These are phyloP conservation scores for Drosophila auraria DNA, from an alignment of 1,140 invertebrate species.

Conservation along the genomic window DNA sequence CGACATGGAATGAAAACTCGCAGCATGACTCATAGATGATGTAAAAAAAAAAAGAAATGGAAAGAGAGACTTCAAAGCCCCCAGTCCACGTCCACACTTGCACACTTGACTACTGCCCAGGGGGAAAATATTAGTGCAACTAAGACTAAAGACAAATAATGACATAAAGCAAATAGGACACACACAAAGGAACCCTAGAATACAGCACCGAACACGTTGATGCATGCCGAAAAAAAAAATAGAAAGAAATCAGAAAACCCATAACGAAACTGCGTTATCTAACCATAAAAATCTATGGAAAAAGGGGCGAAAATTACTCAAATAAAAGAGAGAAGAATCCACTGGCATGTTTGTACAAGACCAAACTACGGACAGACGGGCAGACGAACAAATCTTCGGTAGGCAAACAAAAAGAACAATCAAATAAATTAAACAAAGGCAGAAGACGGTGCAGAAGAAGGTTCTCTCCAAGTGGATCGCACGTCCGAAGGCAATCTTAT, in stretches of 20 bases:
- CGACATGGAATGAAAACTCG: slow-evolving; percentile 29
- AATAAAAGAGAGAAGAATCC: slow-evolving; percentile 54
- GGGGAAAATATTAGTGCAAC: slow-evolving; percentile 77
- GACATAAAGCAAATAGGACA: slow-evolving; percentile 67
- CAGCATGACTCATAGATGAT: slow-evolving; percentile 66
- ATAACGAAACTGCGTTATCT: slow-evolving; percentile 59
- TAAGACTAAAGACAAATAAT: slow-evolving; percentile 77
- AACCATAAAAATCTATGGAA: slow-evolving; percentile 65
- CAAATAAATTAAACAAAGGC: slow-evolving; percentile 81
- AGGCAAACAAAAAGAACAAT: slow-evolving; percentile 73
- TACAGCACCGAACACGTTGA: slow-evolving; percentile 42
- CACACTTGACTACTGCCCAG: slow-evolving; percentile 69
- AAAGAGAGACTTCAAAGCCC: slow-evolving; percentile 12
- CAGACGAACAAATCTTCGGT: slow-evolving; percentile 45
- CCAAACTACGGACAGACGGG: slow-evolving; percentile 21
- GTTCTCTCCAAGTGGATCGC: slow-evolving; percentile 63
- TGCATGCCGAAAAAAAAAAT: slow-evolving; percentile 50
- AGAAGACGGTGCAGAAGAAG: slow-evolving; percentile 39
- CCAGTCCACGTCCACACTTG: slow-evolving; percentile 5
- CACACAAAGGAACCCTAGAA: slow-evolving; percentile 24
- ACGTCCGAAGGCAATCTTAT: slow-evolving; percentile 71
- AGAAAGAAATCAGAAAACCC: slow-evolving; percentile 48
- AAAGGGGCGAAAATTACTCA: slow-evolving; percentile 78
- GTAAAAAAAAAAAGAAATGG: slow-evolving; percentile 11
- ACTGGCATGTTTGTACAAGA: slow-evolving; percentile 77